These are phyloP conservation scores for Brachyhypopomus gauderio DNA, from an alignment of 2,113 vertebrate genomes.

Conservation along the genomic window DNA sequence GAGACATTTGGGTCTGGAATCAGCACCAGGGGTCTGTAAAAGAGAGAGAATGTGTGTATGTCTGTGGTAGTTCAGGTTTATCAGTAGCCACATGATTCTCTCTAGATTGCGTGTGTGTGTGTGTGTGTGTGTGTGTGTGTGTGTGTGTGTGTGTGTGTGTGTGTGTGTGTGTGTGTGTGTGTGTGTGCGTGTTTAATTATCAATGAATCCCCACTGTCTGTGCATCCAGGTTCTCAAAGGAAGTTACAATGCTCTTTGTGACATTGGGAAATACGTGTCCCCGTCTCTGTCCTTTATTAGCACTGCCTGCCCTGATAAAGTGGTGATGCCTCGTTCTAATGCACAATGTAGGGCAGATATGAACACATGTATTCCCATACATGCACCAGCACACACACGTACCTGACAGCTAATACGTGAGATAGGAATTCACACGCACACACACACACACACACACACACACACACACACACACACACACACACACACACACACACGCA, in stretches of 20 bases:
- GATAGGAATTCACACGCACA: too few relatives aligned
- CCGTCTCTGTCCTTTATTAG: conserved; percentile 1
- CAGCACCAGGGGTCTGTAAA: not conserved
- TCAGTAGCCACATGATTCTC: not conserved
- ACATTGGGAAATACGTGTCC: not conserved
- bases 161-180: not conserved
- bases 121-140: conserved; percentile 18
- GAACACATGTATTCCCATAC: conserved; percentile 13
- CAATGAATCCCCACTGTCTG: not conserved
- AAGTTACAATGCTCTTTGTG: conserved; percentile 6
- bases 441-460: conserved; percentile 19
- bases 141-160: conserved; percentile 16
- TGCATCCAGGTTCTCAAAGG: not conserved
- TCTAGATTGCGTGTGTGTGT: not conserved
- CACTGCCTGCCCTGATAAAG: conserved; percentile 3
- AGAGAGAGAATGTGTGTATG: conserved; percentile 1
- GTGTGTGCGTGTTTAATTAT: not conserved
- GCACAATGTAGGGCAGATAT: not conserved
- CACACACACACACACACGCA: not conserved
- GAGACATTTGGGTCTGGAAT: not conserved
- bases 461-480: not conserved
- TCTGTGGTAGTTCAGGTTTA: not conserved
- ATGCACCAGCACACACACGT: too few relatives aligned
- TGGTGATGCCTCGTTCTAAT: not conserved
- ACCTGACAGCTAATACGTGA: too few relatives aligned